Conservation (phyloP, 2,888 invertebrate species). For the Acanthosepion esculentum region DNA sequence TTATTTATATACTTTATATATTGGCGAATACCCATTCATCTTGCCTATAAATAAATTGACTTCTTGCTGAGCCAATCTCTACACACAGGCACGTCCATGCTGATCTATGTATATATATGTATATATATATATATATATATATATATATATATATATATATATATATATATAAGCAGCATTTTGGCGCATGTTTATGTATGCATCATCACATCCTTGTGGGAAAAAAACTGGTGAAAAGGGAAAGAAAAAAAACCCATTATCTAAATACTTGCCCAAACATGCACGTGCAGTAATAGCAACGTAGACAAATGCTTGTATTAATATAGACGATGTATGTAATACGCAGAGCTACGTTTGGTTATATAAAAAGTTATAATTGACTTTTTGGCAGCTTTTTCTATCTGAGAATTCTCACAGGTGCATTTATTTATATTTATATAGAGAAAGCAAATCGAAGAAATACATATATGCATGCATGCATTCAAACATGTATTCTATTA, state of each 20-base stretch:
- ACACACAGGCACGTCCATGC: background rate
- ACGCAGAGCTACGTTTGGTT: background rate
- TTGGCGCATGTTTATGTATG: background rate
- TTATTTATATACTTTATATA: background rate
- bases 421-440: background rate
- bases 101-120: too few relatives aligned
- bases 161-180: background rate
- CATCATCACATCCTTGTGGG: background rate
- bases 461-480: too few relatives aligned
- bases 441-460: too few relatives aligned
- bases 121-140: too few relatives aligned
- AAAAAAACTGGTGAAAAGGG: background rate
- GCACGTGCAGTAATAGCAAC: background rate
- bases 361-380: conserved; percentile 25
- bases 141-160: background rate
- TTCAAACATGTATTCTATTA: too few relatives aligned
- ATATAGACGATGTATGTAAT: background rate
- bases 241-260: background rate
- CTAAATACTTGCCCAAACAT: background rate
- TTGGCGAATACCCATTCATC: background rate
- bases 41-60: background rate
- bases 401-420: background rate
- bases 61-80: background rate
- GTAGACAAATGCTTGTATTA: background rate
- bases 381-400: background rate